These are phyloP conservation scores for Heterotilapia buettikoferi DNA, from an alignment of 2,113 vertebrate genomes.

Conservation along the genomic window DNA sequence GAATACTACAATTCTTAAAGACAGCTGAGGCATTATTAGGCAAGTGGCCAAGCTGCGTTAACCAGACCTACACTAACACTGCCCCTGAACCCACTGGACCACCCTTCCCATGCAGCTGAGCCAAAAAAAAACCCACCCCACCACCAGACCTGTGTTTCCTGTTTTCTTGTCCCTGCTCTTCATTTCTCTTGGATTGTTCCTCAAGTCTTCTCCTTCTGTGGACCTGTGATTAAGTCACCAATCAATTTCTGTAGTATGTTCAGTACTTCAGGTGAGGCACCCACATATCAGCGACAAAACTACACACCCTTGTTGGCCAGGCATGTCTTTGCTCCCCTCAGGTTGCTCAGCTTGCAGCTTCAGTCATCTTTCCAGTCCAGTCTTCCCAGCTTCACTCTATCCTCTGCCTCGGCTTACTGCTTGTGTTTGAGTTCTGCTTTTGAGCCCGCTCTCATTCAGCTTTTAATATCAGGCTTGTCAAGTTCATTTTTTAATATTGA, in stretches of 20 bases:
- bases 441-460: background rate
- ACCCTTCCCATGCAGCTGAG: background rate
- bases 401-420: background rate
- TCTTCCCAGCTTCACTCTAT: background rate
- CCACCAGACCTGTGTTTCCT: background rate
- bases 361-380: background rate
- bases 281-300: background rate
- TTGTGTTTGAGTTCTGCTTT: background rate
- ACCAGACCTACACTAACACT: background rate
- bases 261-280: background rate
- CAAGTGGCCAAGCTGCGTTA: background rate
- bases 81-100: background rate
- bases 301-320: background rate
- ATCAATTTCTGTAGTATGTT: background rate
- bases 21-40: background rate
- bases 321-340: background rate
- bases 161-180: background rate
- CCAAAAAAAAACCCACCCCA: background rate
- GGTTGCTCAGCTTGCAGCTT: background rate
- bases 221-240: background rate
- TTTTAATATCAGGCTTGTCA: background rate
- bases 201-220: background rate
- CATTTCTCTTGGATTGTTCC: rapidly evolving
- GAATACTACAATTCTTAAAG: background rate
- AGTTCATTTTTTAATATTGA: background rate